Conservation (phyloP, 1,140 invertebrate species). For the Leptonema lineaticorne region DNA sequence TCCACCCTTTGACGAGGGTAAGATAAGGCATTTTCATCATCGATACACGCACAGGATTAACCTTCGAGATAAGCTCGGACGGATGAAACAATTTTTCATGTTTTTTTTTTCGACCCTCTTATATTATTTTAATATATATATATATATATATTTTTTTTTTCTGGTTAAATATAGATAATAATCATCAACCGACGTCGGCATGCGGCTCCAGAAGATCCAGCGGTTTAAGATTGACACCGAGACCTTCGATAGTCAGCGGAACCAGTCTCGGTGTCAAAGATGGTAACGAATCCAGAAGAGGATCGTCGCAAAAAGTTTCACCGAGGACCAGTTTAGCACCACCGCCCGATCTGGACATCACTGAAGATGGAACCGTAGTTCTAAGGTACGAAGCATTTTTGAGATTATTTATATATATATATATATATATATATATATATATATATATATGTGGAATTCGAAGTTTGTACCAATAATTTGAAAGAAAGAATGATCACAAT, state of each 20-base stretch:
- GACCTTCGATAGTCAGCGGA: constrained; percentile 23
- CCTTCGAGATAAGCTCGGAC: too few species aligned
- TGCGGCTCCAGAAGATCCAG: constrained; percentile 36
- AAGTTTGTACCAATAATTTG: too few species aligned
- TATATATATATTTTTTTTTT: not conserved
- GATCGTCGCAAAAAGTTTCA: constrained; percentile 29
- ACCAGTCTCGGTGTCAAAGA: not conserved
- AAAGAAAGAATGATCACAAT: too few species aligned
- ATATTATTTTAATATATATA: not conserved
- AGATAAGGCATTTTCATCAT: not conserved
- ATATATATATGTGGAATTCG: not conserved
- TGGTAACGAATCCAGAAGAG: constrained; percentile 23
- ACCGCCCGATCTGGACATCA: constrained; percentile 37
- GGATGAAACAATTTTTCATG: too few species aligned
- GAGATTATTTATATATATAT: not conserved
- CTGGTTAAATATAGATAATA: not conserved
- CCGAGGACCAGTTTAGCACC: constrained; percentile 29
- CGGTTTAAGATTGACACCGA: constrained; percentile 34
- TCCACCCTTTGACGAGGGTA: not conserved
- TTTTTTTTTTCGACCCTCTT: too few species aligned
- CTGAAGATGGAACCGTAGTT: constrained; percentile 48
- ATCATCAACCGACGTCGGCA: constrained; percentile 14
- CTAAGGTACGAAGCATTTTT: constrained; percentile 43
- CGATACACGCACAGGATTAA: not conserved
- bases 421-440: constrained; percentile 3